Evolutionary conservation across 1,140 invertebrate species (phyloP).

Genomic region (Neodiprion pinetum): DNA sequence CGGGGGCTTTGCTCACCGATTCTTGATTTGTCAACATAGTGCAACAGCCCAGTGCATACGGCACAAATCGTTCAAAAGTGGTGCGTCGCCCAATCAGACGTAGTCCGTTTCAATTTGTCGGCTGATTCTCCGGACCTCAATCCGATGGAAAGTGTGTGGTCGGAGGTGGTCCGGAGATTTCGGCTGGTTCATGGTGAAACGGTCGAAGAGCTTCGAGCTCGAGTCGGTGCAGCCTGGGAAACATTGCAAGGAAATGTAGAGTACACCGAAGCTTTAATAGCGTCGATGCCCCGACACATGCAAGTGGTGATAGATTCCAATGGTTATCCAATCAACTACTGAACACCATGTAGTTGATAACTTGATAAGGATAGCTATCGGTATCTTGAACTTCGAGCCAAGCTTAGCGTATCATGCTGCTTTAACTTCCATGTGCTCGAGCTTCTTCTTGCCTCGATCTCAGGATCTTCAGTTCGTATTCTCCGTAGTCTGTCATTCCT

Average conservation of each 20-base stretch:
- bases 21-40: not conserved
- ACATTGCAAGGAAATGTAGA: not conserved
- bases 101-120: conserved; percentile 31
- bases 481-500: too few relatives aligned
- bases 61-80: conserved; percentile 14
- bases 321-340: too few relatives aligned
- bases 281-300: not conserved
- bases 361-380: too few relatives aligned
- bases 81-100: conserved; percentile 22
- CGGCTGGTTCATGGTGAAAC: not conserved
- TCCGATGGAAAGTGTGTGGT: conserved; percentile 43
- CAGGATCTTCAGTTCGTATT: too few relatives aligned
- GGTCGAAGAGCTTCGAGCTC: not conserved
- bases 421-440: too few relatives aligned
- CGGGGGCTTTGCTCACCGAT: too few relatives aligned
- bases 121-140: conserved; percentile 43
- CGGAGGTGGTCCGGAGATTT: conserved; percentile 20
- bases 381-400: too few relatives aligned
- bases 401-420: too few relatives aligned
- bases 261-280: not conserved
- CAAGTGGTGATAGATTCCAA: not conserved
- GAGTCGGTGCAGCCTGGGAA: not conserved
- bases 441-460: too few relatives aligned
- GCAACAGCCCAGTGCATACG: conserved; percentile 26
- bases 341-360: too few relatives aligned